Evolutionary conservation across 2,888 invertebrate genomes (phyloP), one percentile per base, ranked within the genome.

Genomic region (Mythimna lalbum): DNA sequence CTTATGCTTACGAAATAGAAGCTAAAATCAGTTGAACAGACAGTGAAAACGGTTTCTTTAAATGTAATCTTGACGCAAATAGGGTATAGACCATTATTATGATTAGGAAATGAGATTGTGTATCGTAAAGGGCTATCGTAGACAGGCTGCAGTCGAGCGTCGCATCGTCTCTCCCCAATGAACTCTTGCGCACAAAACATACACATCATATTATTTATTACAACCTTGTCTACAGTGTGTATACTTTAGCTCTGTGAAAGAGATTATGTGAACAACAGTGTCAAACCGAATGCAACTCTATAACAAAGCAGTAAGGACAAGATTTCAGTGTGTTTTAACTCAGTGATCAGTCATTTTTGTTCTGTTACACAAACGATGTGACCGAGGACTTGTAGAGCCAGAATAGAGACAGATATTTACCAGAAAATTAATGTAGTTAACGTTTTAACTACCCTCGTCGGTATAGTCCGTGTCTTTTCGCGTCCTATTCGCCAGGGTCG

Each of bases 311-410:
- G 60, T 87, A 87, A 82, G 78, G 76, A 69, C 69, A 59, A 80
- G 63, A 76, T 78, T 85, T 82, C 81, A 73, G 77, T 83, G 80
- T 78, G 78, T 77, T 63, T 49, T 69, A 69, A 72, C 76, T 76
- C 76, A 66, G 72, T 85, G 64, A 79, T 62, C 63, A 64, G 62
- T 82, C 66, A 70, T 60, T 63, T 74, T 57, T 76, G 50, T 64
- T 55, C 31, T 50, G 64, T 74, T 63, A 72, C 57, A 69, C 59
- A 64, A 72, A 62, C 64, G 5, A 64, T 47, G 36, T 60, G 39
- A 23, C 17, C 17, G 21, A 43, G 1, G 59, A 17, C 59, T 39
- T 60, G 21, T 2, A 19, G 23, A 19, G 21, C 59, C 21, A 31
- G 36, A 7, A 57, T 64, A 33, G 2, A 3, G 6, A n/a, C 7